These are phyloP conservation scores for Hyalella azteca DNA, from an alignment of 2,888 invertebrate species.

Conservation along the genomic window DNA sequence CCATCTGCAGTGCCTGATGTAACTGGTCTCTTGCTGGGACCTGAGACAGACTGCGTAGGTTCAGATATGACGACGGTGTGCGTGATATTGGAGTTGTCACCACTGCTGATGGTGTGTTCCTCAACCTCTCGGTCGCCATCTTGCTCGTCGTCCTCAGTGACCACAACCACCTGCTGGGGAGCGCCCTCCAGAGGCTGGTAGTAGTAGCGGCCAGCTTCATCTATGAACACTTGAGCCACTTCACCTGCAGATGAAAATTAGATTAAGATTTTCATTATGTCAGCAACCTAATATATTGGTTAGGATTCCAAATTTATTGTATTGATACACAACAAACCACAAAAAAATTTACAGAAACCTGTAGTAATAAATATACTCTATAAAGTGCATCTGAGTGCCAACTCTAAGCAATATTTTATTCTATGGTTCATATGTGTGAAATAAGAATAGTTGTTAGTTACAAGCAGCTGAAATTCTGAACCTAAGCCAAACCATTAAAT, in stretches of 20 bases:
- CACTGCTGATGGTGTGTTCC: constrained; percentile 39
- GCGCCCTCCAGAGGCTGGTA: constrained; percentile 74
- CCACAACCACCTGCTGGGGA: constrained; percentile 55
- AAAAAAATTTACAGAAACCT: no score
- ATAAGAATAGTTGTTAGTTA: no score
- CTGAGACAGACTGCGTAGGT: neutral
- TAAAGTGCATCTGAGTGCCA: no score
- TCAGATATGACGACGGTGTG: constrained; percentile 3
- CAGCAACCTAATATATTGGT: no score
- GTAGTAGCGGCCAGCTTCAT: constrained; percentile 82
- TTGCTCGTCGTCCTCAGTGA: constrained; percentile 43
- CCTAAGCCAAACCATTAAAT: no score
- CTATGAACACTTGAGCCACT: constrained; percentile 69
- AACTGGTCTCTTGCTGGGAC: no score
- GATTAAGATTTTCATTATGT: no score
- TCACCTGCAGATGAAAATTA: constrained; percentile 39
- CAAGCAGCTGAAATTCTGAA: no score
- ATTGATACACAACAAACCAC: constrained; percentile 38
- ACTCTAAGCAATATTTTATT: no score
- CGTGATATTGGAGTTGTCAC: neutral
- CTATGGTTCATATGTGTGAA: no score
- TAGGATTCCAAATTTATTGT: constrained; percentile 36
- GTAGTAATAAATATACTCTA: no score
- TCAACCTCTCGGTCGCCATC: constrained; percentile 28
- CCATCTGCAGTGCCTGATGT: neutral